A percentile compares a stretch with the other conserved stretches of the same genome.
phyloP scores from a whole-genome alignment of 1,140 invertebrate species.

The Philaenus spumarius region DNA sequence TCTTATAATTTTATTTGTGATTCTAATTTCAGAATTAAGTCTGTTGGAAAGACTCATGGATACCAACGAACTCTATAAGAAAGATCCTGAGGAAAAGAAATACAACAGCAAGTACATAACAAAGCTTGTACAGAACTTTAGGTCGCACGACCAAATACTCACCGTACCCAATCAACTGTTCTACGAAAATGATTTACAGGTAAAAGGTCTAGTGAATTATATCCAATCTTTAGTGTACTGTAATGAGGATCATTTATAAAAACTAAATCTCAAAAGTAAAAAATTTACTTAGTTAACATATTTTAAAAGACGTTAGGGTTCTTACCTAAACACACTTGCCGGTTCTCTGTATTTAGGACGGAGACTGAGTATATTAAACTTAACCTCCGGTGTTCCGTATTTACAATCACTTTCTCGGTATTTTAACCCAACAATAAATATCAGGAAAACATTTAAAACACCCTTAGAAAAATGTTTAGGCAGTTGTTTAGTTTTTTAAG shows the following conservation, averaged over 20 bases:
- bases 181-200: conserved; percentile 62
- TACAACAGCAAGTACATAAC: conserved; percentile 55
- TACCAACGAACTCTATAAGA: conserved; percentile 28
- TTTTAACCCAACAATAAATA: too few species aligned
- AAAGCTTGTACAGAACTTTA: conserved; percentile 65
- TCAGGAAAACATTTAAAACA: too few species aligned
- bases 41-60: conserved; percentile 37
- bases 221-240: not conserved
- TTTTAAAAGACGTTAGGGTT: too few species aligned
- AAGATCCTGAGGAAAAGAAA: conserved; percentile 23
- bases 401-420: too few species aligned
- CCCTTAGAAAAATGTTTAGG: too few species aligned
- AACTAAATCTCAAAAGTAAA: too few species aligned
- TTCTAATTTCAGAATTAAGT: conserved; percentile 50
- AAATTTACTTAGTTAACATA: too few species aligned
- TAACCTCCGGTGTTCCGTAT: too few species aligned
- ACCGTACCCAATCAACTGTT: conserved; percentile 69
- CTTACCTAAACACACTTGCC: too few species aligned
- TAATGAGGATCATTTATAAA: not conserved
- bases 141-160: conserved; percentile 72
- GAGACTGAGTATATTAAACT: too few species aligned
- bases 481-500: too few species aligned
- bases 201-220: conserved; percentile 16
- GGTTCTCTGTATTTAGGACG: too few species aligned
- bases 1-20: not conserved